phyloP scores from a whole-genome alignment of 2,888 invertebrate genomes.

The Augochlorella aurata region DNA sequence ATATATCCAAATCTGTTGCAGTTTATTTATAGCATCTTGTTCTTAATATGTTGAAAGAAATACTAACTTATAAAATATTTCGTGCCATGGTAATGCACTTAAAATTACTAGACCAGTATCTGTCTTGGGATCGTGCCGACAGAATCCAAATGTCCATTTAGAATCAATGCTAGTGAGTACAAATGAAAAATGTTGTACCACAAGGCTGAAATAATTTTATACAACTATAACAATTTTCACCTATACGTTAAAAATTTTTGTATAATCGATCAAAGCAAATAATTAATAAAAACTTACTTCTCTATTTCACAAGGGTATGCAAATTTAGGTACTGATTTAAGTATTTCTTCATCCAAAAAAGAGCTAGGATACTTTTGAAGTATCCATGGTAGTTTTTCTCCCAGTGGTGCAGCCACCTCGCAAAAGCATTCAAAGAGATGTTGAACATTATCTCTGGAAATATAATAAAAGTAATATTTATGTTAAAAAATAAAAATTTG shows the following conservation, averaged over 20 bases:
- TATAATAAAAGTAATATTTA: not conserved
- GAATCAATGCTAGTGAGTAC: constrained; percentile 97
- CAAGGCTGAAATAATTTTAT: constrained; percentile 84
- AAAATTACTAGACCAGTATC: constrained; percentile 92
- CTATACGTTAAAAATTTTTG: not conserved
- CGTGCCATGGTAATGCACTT: constrained; percentile 98
- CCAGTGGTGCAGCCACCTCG: constrained; percentile 88
- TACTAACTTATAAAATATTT: constrained; percentile 94
- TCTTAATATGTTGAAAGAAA: constrained; percentile 3
- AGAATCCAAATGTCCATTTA: constrained; percentile 98
- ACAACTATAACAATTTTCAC: not conserved
- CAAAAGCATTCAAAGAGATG: constrained; percentile 92
- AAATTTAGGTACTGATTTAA: constrained; percentile 94
- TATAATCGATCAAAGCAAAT: not conserved
- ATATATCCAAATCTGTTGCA: not conserved
- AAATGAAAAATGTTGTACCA: constrained; percentile 97
- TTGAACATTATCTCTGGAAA: constrained; percentile 88
- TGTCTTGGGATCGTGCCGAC: constrained; percentile 95
- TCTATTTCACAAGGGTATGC: constrained; percentile 93
- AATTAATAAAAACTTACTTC: constrained; percentile 84
- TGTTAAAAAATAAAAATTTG: not conserved
- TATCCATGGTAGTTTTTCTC: constrained; percentile 87
- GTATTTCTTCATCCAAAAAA: constrained; percentile 92
- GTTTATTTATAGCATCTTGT: not conserved
- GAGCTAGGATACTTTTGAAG: constrained; percentile 92